Base-by-base conservation (phyloP, 2,888 invertebrate species). In the Pristionchus fissidentatus region DNA sequence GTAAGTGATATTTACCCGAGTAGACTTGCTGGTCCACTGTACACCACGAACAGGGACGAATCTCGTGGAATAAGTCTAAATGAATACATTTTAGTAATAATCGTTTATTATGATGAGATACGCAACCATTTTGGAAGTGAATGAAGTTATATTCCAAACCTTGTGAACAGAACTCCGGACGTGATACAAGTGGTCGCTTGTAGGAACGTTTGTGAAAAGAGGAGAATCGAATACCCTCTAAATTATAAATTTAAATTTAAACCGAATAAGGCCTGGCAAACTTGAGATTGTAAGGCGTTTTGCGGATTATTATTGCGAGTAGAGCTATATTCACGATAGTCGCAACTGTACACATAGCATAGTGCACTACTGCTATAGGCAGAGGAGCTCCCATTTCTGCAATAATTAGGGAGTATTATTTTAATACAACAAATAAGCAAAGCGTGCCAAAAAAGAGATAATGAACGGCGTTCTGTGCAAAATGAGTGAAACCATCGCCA, bases 51-150 rank as follows among this genome's bases (percentile, higher is more conserved):
- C 3, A 49, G 1, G 3, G 46, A 75, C 3, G 8, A 7, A 10
- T 32, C 75, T n/a, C 29, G 41, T 8, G 75, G 75, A 46, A 75
- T 75, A 1, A 75, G 46, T 10, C 75, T 75, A 73, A 73, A 26
- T n/a, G 13, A 13, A 55, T 55, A n/a, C n/a, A n/a, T n/a, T n/a
- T n/a, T n/a, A n/a, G n/a, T n/a, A n/a, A n/a, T n/a, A n/a, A n/a
- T n/a, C n/a, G n/a, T n/a, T n/a, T n/a, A n/a, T n/a, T n/a, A n/a
- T n/a, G n/a, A n/a, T n/a, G n/a, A n/a, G n/a, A n/a, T n/a, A n/a
- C n/a, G n/a, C n/a, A n/a, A n/a, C n/a, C n/a, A n/a, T n/a, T n/a
- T n/a, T n/a, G n/a, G n/a, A n/a, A n/a, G n/a, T n/a, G n/a, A n/a
- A n/a, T n/a, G n/a, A n/a, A n/a, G n/a, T n/a, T n/a, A n/a, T n/a